Evolutionary conservation across 2,113 vertebrate genomes (phyloP).

Genomic region (Microtus ochrogaster): DNA sequence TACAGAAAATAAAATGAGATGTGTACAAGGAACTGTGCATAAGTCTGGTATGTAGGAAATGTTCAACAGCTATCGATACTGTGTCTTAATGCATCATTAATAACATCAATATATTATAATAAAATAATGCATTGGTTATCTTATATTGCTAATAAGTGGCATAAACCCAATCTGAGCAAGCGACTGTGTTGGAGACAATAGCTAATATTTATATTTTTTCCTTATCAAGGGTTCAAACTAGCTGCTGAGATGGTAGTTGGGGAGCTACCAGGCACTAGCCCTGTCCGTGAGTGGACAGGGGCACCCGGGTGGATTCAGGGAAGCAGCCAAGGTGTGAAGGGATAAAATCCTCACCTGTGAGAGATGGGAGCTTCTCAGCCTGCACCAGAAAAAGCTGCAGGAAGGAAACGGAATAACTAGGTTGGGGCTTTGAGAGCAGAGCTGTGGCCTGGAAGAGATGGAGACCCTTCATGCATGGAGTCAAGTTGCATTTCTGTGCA

Average conservation of each 20-base stretch:
- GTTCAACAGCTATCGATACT: background rate
- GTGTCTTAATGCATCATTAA: background rate
- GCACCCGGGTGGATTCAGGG: background rate
- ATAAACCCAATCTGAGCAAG: background rate
- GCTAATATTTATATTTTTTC: background rate
- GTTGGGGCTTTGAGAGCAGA: background rate
- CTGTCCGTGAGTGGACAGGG: background rate
- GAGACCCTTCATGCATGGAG: background rate
- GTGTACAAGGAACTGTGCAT: background rate
- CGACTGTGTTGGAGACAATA: background rate
- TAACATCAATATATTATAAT: background rate
- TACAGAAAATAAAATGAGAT: background rate
- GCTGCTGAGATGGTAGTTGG: background rate
- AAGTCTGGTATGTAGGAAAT: background rate
- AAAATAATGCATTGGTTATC: background rate
- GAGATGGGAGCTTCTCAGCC: background rate
- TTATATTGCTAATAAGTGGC: slow-evolving; percentile 1
- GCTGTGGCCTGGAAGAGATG: background rate
- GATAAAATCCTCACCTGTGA: background rate
- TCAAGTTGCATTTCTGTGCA: background rate
- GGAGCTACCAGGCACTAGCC: background rate
- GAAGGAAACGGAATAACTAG: background rate
- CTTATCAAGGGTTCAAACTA: background rate
- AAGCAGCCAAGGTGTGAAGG: background rate
- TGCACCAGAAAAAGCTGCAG: background rate